phyloP scores from a whole-genome alignment of 2,113 vertebrate genomes.

The Agapornis roseicollis region DNA sequence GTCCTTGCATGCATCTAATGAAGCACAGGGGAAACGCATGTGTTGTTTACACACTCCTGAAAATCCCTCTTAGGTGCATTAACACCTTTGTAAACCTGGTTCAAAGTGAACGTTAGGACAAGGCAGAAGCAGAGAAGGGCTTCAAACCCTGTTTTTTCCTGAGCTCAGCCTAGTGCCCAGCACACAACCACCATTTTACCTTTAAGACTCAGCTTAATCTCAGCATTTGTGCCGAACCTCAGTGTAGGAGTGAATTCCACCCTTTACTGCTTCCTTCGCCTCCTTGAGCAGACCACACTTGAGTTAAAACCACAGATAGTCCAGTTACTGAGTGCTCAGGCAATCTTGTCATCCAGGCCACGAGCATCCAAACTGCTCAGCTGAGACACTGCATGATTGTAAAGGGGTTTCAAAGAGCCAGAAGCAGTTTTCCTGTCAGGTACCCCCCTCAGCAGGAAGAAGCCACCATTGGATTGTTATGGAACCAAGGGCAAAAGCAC shows the following conservation, averaged over 20 bases:
- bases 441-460: background rate
- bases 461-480: background rate
- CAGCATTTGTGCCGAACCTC: background rate
- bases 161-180: background rate
- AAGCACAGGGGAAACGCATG: background rate
- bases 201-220: background rate
- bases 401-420: background rate
- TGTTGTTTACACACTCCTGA: background rate
- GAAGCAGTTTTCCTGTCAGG: background rate
- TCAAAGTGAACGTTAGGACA: background rate
- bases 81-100: rapidly evolving
- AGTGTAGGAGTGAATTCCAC: background rate
- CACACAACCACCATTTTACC: background rate
- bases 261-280: background rate
- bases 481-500: background rate
- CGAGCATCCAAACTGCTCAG: rapidly evolving
- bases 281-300: too few relatives aligned
- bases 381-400: too few relatives aligned
- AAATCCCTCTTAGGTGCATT: background rate
- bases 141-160: background rate
- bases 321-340: background rate
- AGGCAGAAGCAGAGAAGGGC: background rate
- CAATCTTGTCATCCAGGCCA: background rate
- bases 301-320: background rate
- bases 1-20: rapidly evolving